Evolutionary conservation across 2,113 vertebrate genomes (phyloP), one percentile per base, ranked within the genome.

Genomic region (Ammodytes dubius): DNA sequence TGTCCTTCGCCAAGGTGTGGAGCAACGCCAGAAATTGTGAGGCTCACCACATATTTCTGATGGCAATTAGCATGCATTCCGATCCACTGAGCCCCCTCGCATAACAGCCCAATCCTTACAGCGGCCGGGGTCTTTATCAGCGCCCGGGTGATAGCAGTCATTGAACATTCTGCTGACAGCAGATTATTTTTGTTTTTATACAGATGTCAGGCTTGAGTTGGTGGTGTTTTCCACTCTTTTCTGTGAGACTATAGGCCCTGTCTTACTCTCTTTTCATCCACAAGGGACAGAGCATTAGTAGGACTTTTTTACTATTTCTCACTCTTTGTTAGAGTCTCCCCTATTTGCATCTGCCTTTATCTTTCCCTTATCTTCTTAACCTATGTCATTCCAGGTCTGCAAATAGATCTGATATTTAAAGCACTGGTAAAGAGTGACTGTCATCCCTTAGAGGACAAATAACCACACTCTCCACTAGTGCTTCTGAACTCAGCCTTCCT

Each of bases 51-150:
- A 94, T 94, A 93, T 93, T 95, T 94, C 93, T 91, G 96, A 96
- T 93, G 95, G 95, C 97, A 97, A 97, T 97, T 98, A 98, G 95
- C 97, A 97, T 96, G 96, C 96, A 98, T 98, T 98, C 97, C 97
- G 89, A 96, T 97, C 96, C 97, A 96, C 96, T 97, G 97, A 98
- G 96, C 90, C 91, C 27, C 90, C 91, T 93, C 93, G 91, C 93
- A 90, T 94, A 96, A 95, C 92, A 96, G 93, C 92, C 92, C 95
- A 94, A 93, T 92, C 95, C 95, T 94, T 87, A 85, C 94, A 93
- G 95, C 94, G 88, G 90, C 95, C 90, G 84, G 93, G 83, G 86
- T 95, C 94, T 92, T 89, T 93, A 92, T 95, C 95, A 57, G 89
- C 82, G 85, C 78, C 90, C 73, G 90, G 95, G 91, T 96, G 95